Conservation (phyloP, 2,888 invertebrate genomes). For the Neocrepidodera transversa region DNA sequence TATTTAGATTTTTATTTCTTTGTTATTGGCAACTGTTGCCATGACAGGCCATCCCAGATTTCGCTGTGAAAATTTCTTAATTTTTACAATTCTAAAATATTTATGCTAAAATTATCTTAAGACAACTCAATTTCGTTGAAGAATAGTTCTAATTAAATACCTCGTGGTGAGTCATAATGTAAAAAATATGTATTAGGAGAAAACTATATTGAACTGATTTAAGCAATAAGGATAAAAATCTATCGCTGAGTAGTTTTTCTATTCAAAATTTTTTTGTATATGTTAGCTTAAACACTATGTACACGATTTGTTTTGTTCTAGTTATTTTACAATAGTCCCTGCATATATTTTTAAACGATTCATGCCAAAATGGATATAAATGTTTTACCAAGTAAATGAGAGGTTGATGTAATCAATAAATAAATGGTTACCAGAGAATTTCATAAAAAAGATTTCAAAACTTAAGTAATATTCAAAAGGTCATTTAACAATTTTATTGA, state of each 20-base stretch:
- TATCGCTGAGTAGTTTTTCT: not conserved
- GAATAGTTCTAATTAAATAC: not conserved
- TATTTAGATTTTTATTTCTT: too few relatives aligned
- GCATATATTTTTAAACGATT: not conserved
- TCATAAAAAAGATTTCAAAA: too few relatives aligned
- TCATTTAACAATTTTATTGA: too few relatives aligned
- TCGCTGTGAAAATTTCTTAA: too few relatives aligned
- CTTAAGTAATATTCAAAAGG: too few relatives aligned
- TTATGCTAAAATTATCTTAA: too few relatives aligned
- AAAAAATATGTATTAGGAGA: not conserved
- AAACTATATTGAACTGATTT: slow-evolving; percentile 4
- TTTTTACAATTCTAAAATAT: too few relatives aligned
- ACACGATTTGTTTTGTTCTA: not conserved
- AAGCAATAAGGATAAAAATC: slow-evolving; percentile 1
- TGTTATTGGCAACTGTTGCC: too few relatives aligned
- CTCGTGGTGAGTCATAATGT: not conserved
- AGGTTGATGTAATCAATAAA: not conserved
- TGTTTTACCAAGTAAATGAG: not conserved
- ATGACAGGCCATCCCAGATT: too few relatives aligned
- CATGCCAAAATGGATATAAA: not conserved
- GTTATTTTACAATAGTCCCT: not conserved
- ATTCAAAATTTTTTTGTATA: not conserved
- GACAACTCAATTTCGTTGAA: not conserved
- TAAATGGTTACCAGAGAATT: too few relatives aligned
- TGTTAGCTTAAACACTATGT: not conserved